Evolutionary conservation across 1,140 invertebrate species (phyloP), one percentile per base, ranked within the genome.

Genomic region (Tetramorium simillimum): DNA sequence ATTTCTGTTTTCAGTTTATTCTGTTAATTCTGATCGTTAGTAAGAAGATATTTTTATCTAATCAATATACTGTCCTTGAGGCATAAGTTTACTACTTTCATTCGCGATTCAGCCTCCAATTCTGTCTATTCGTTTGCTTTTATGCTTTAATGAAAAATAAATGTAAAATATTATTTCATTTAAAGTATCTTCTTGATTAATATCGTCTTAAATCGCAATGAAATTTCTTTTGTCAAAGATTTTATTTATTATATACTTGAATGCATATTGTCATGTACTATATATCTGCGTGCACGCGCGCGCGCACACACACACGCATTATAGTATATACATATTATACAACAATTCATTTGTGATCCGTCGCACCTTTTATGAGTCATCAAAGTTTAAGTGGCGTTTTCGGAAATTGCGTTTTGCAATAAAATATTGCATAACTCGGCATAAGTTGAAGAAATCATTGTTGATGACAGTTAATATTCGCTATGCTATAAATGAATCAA

Each of bases 31-130:
- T n/a, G 37, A 70, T 67, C 9, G 5, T 53, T 14, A 81, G 12
- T 53, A 40, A 56, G 16, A 14, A 58, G 65, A 53, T 80, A 80
- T 82, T 82, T 81, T 72, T 72, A 40, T 72, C 49, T 56, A 72
- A 72, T 58, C 78, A 56, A 28, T 70, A 56, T 21, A 51, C 33
- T 73, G 80, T 33, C 24, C 51, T 82, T 82, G 37, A 73, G 14
- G 18, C 9, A 1, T 43, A 12, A 53, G 21, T 67, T 82, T 72
- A 24, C 37, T 51, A 43, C 3, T 72, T 70, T 28, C 0, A 24
- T 56, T 82, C 10, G 49, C 10, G 37, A 81, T 81, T 56, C 21
- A 53, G 21, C 21, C 37, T 81, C n/a, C n/a, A 51, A 16, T 78
- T 78, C 16, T 49, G 33, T 33, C 33, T 33, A 33, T 33, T 33